Evolutionary conservation across 2,113 vertebrate species (phyloP), one percentile per base, ranked within the genome.

Genomic region (Sceloporus tristichus): DNA sequence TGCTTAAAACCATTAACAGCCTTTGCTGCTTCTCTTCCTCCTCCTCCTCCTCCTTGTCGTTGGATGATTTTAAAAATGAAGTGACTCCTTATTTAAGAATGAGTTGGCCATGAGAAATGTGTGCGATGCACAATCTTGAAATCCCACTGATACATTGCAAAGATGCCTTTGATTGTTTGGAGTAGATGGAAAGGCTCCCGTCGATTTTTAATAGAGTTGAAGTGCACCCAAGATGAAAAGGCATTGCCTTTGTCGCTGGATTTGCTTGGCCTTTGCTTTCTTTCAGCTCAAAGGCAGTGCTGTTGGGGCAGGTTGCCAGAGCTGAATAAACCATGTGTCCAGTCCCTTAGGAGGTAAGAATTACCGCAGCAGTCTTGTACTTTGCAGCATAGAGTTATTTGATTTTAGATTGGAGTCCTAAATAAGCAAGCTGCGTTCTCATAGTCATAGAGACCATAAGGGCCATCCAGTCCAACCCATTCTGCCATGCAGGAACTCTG

Each of bases 321-420:
- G 92, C 90, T 68, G 81, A 94, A 84, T 87, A 92, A 94, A 90
- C 90, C 42, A 85, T 48, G 62, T 88, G 90, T 84, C 94, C 88
- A 85, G 94, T 88, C 82, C 76, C 78, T 79, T 92, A 71, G 91
- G 89, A 95, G 89, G 77, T 83, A 92, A 91, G 89, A 94, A 94
- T 56, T 83, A 93, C 90, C 87, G 21, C 40, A 25, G 78, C 83
- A 85, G 6, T 2, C 53, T 79, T 53, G 89, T 89, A 76, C 77
- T 84, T 34, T 91, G 92, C 89, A 94, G 92, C 92, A 79, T 88
- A 73, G 91, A 93, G 91, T 93, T 95, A 92, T 93, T 95, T 95
- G 93, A 94, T 92, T 95, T 96, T 85, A 92, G 94, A 90, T 94
- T 79, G 91, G 80, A 89, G 91, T 85, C 79, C 95, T 94, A 93